A percentile compares a stretch with the other conserved stretches of the same genome.
Conservation (phyloP, 1,140 invertebrate genomes). For the Phymastichus coffea region DNA sequence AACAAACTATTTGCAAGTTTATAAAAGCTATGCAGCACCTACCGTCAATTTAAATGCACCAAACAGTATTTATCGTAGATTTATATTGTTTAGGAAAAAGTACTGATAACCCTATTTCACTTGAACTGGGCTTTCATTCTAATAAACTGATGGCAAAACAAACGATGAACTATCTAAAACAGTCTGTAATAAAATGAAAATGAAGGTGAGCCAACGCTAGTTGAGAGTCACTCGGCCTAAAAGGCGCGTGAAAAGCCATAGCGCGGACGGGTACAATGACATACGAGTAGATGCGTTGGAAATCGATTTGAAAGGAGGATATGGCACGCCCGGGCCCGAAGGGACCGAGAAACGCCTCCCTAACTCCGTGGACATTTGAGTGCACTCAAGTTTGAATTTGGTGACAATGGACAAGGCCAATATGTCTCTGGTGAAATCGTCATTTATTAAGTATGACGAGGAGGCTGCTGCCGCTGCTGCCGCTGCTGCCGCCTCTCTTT, state of each 20-base stretch:
- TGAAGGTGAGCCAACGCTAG: no score
- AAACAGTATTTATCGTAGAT: no score
- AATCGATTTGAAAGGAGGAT: constrained; percentile 40
- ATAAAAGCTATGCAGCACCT: no score
- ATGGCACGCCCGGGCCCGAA: no score
- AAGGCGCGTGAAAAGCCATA: constrained; percentile 32
- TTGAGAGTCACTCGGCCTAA: constrained; percentile 36
- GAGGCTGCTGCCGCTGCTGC: not conserved
- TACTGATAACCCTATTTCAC: no score
- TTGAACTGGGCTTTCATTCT: not conserved
- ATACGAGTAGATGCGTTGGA: no score
- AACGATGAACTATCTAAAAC: no score
- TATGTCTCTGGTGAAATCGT: constrained; percentile 48
- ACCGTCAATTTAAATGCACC: no score
- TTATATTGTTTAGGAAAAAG: no score
- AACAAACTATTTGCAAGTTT: no score
- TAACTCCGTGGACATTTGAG: constrained; percentile 44
- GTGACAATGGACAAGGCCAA: constrained; percentile 44
- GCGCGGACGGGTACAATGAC: no score
- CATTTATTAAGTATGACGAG: constrained; percentile 41
- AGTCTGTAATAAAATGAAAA: no score
- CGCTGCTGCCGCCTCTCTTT: not conserved
- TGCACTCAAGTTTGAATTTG: constrained; percentile 51
- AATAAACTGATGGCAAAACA: not conserved
- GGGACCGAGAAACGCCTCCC: constrained; percentile 48